These are phyloP conservation scores for Hydrozoanthus gracilis DNA, from an alignment of 92 coral and sea anemone genomes.

Conservation along the genomic window DNA sequence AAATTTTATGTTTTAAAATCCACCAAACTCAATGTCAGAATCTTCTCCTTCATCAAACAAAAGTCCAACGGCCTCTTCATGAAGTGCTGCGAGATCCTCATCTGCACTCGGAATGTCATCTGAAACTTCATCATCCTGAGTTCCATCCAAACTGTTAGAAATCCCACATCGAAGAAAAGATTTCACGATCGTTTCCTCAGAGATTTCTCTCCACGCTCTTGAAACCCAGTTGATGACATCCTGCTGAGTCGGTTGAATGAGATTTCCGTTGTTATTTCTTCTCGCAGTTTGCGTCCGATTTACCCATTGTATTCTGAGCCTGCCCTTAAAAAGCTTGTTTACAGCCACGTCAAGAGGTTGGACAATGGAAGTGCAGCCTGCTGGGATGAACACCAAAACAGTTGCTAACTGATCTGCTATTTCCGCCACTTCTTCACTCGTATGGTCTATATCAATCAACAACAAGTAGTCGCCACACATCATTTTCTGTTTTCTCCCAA, in stretches of 20 bases:
- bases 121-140: not conserved
- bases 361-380: not conserved
- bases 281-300: not conserved
- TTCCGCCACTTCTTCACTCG: not conserved
- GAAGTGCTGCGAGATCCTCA: constrained; percentile 15
- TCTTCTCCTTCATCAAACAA: not conserved
- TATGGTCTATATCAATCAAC: constrained; percentile 15
- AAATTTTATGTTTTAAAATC: not conserved
- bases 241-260: constrained; percentile 16
- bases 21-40: not conserved
- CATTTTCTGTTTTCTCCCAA: constrained; percentile 23
- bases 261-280: constrained; percentile 18
- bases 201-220: constrained; percentile 8
- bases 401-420: constrained; percentile 10
- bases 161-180: not conserved
- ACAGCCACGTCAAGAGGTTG: not conserved
- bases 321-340: constrained; percentile 1
- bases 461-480: not conserved
- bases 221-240: constrained; percentile 35
- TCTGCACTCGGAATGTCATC: not conserved
- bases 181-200: constrained; percentile 19
- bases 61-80: constrained; percentile 10
- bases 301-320: not conserved
- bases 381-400: constrained; percentile 14
- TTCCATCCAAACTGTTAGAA: constrained; percentile 34